Conservation (phyloP, 92 coral and sea anemone genomes). For the Parazoanthus darwini region DNA sequence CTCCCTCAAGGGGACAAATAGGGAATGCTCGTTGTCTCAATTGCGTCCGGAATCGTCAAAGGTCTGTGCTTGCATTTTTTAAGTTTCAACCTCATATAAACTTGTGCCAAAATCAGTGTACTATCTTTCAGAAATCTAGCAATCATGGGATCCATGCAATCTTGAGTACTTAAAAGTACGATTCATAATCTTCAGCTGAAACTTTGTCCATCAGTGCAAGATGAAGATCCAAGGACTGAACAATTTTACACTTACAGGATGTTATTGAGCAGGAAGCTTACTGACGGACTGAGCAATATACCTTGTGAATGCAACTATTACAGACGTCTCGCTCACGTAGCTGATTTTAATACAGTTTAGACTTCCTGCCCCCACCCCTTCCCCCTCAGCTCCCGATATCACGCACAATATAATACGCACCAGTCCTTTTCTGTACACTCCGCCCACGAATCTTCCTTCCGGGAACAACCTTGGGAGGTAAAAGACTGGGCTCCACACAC, state of each 20-base stretch:
- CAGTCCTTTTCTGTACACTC: constrained; percentile 19
- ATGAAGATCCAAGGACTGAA: not conserved
- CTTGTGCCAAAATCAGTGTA: too few species aligned
- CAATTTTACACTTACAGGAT: not conserved
- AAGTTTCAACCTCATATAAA: too few species aligned
- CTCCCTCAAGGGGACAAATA: too few species aligned
- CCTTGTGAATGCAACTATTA: not conserved
- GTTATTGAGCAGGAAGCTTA: not conserved
- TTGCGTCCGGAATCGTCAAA: too few species aligned
- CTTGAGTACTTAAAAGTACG: too few species aligned
- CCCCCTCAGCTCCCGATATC: not conserved
- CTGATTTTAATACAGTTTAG: not conserved
- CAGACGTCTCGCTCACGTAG: not conserved
- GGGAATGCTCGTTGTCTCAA: too few species aligned
- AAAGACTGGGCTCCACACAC: constrained; percentile 29
- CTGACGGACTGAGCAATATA: not conserved
- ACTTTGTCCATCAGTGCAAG: not conserved
- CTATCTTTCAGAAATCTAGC: too few species aligned
- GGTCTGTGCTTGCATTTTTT: too few species aligned
- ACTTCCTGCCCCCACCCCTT: not conserved
- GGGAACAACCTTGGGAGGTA: not conserved
- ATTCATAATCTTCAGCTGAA: too few species aligned
- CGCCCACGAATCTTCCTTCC: constrained; percentile 37
- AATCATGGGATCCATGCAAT: too few species aligned
- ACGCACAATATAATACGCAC: not conserved